These are phyloP conservation scores for Notocelia uddmanniana DNA, from an alignment of 2,888 invertebrate species.

Conservation along the genomic window DNA sequence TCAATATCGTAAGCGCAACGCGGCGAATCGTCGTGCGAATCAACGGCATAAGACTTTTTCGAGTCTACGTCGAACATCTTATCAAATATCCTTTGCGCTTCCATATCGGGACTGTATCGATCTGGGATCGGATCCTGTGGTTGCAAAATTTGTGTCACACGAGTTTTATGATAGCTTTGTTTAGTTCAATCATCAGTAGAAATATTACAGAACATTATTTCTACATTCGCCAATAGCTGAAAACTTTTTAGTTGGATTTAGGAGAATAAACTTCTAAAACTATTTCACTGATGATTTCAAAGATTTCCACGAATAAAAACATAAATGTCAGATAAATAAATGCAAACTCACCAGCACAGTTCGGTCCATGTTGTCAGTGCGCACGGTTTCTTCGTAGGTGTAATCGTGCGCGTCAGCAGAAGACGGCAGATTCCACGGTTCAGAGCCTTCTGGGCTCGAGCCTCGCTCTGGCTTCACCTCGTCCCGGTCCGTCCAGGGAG, in stretches of 20 bases:
- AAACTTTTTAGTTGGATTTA: background rate
- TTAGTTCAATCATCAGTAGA: constrained; percentile 52
- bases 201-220: background rate
- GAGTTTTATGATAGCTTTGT: constrained; percentile 37
- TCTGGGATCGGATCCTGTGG: constrained; percentile 84
- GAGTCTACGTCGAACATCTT: constrained; percentile 85
- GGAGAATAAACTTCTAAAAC: too few species aligned
- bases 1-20: constrained; percentile 83
- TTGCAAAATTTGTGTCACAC: constrained; percentile 71
- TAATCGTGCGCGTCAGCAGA: constrained; percentile 73
- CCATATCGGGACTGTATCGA: constrained; percentile 86
- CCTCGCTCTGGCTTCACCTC: constrained; percentile 70
- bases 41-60: constrained; percentile 79
- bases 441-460: constrained; percentile 75
- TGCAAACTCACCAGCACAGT: constrained; percentile 78
- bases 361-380: constrained; percentile 74
- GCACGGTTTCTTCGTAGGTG: constrained; percentile 76
- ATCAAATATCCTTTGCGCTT: constrained; percentile 85
- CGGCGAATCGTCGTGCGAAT: constrained; percentile 80
- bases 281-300: constrained; percentile 44
- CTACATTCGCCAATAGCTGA: background rate
- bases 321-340: constrained; percentile 19
- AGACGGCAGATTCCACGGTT: constrained; percentile 74
- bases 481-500: constrained; percentile 75
- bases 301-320: constrained; percentile 16